These are phyloP conservation scores for Carcina quercana DNA, from an alignment of 2,888 invertebrate species.

Conservation along the genomic window DNA sequence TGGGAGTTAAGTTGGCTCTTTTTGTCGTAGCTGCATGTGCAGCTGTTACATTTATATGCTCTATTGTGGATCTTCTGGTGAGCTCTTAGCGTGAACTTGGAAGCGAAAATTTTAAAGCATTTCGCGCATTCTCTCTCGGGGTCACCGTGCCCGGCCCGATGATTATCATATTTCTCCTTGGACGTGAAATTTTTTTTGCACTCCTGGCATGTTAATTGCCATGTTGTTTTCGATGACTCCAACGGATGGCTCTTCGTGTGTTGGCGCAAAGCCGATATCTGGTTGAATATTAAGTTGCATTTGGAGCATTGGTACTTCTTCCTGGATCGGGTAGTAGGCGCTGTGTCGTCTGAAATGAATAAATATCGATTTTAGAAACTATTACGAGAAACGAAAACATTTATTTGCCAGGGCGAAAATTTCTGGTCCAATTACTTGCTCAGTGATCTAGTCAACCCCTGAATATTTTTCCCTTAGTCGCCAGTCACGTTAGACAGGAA, in stretches of 20 bases:
- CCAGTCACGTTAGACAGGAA: too few species aligned
- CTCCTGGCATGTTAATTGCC: conserved; percentile 42
- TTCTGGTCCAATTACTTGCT: too few species aligned
- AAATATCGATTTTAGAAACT: background rate
- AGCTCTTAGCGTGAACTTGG: conserved; percentile 53
- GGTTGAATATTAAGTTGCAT: conserved; percentile 55
- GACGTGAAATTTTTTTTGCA: conserved; percentile 54
- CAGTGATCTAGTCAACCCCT: too few species aligned
- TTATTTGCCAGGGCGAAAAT: too few species aligned
- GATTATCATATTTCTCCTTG: conserved; percentile 47
- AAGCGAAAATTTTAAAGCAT: conserved; percentile 63
- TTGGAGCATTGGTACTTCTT: conserved; percentile 61
- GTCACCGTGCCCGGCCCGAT: conserved; percentile 56
- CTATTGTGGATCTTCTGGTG: conserved; percentile 55
- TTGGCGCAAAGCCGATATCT: conserved; percentile 43
- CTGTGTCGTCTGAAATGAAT: conserved; percentile 22
- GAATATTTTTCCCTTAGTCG: too few species aligned
- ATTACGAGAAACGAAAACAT: too few species aligned
- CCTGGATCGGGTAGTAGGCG: conserved; percentile 20
- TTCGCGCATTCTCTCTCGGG: conserved; percentile 58
- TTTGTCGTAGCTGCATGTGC: conserved; percentile 37
- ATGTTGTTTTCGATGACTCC: conserved; percentile 22
- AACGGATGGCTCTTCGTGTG: conserved; percentile 35
- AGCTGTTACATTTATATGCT: conserved; percentile 39
- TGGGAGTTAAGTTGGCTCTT: conserved; percentile 34